Evolutionary conservation across 2,888 invertebrate species (phyloP), one percentile per base, ranked within the genome.

Genomic region (Netelia virgata): DNA sequence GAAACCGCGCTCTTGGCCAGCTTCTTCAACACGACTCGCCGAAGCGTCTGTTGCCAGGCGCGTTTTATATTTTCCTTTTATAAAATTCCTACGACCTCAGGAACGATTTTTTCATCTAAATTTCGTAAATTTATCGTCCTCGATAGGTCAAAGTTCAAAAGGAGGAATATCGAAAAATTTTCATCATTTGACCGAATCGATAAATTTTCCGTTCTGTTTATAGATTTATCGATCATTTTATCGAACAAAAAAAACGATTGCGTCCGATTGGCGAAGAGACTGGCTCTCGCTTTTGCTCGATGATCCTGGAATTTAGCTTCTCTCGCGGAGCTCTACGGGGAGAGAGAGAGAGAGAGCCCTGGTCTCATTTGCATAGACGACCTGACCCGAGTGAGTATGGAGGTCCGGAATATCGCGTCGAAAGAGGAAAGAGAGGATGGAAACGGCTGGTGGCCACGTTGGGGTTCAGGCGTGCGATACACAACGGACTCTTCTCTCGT

Each of bases 311-410:
- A 89, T 87, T 87, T 87, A 72, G 88, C 85, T 82, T 89, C 88
- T 88, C 88, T 83, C 84, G 55, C 43, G 47, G 28, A 10, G 8
- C 10, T 36, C 41, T 55, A 59, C 50, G 79, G 74, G 75, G 73
- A 28, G 28, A 23, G 76, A 68, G 23, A 28, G 28, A 28, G 28
- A 28, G 84, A 84, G 73, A 80, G 50, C 77, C 74, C 64, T 74
- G 64, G 83, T 88, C 88, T 90, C 87, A 91, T 90, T 91, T 90
- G 89, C 90, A 90, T 91, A 89, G 87, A 87, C 88, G 89, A 88
- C 87, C 88, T 90, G 90, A 90, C 90, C 90, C 88, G 84, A 80
- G 84, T 63, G 77, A 82, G 85, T 82, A 81, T 64, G 50, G 63
- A 73, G 75, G 36, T 69, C 76, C 68, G 85, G 76, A 83, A 80